Conservation (phyloP, 2,113 vertebrate genomes). For the Eulemur macaco region DNA sequence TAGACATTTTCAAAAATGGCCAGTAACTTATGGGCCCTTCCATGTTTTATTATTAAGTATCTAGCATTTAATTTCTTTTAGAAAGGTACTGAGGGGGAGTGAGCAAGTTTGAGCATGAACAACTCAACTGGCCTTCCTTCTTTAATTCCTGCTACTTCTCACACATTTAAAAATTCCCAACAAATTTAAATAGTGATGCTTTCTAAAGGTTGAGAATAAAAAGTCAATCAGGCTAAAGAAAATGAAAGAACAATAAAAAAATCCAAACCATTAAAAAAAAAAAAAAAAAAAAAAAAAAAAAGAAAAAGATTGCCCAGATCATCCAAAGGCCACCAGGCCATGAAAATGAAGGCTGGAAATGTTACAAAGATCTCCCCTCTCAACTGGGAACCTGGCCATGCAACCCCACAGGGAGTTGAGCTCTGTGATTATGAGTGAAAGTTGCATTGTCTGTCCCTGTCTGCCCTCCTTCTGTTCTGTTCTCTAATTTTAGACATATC, state of each 20-base stretch:
- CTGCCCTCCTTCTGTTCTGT: constrained; percentile 36
- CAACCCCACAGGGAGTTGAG: constrained; percentile 21
- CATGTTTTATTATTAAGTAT: neutral
- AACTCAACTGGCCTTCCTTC: neutral
- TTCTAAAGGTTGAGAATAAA: neutral
- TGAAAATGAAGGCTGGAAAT: constrained; percentile 18
- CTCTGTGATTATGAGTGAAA: constrained; percentile 48
- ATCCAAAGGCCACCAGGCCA: neutral
- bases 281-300: neutral
- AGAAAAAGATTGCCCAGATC: neutral
- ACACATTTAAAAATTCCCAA: neutral
- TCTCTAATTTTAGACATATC: constrained; percentile 62
- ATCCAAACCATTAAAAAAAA: neutral
- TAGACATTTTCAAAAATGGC: neutral
- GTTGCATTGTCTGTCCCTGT: constrained; percentile 43
- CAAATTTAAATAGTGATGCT: neutral
- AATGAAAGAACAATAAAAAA: neutral
- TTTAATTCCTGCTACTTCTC: neutral
- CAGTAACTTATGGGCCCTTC: neutral
- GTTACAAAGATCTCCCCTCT: constrained; percentile 13
- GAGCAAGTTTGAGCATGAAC: neutral
- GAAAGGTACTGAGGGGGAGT: neutral
- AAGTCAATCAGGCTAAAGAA: constrained; percentile 17
- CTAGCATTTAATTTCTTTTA: neutral
- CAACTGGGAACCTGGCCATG: constrained; percentile 24